Evolutionary conservation across 2,113 vertebrate species (phyloP).

Genomic region (Megatriorchis doriae): DNA sequence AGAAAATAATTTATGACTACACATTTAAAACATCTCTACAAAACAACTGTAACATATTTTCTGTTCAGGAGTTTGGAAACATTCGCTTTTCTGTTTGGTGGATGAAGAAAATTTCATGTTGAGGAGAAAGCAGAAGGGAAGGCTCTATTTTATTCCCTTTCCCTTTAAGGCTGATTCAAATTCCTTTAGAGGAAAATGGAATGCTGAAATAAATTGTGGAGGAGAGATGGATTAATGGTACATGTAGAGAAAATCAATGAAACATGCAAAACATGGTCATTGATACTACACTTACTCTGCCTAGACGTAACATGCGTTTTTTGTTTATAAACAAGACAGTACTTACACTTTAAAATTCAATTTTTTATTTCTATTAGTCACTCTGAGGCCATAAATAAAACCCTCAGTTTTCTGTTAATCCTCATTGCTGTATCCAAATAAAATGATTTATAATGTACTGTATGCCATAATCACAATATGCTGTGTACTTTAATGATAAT

Average conservation of each 20-base stretch:
- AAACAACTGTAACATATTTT: not conserved
- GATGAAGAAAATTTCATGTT: not conserved
- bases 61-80: not conserved
- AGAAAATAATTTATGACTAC: not conserved
- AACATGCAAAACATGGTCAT: not conserved
- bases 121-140: not conserved
- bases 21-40: not conserved
- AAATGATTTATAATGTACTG: not conserved
- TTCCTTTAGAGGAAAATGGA: not conserved
- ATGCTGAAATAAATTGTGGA: not conserved
- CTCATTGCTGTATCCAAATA: not conserved
- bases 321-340: not conserved
- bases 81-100: not conserved
- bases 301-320: not conserved
- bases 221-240: not conserved
- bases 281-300: not conserved
- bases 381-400: not conserved
- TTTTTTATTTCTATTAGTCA: not conserved
- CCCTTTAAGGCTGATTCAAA: not conserved
- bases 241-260: not conserved
- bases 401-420: not conserved
- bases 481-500: not conserved
- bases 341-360: not conserved
- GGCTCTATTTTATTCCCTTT: not conserved
- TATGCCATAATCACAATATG: not conserved